Conservation (phyloP, 2,113 vertebrate genomes). For the Danio rerio region GRCz12tu NC_133183.1:36619001-36619500, state of each 20-base stretch:
- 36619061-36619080: too few species aligned
- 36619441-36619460: neutral
- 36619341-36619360: neutral
- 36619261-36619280: neutral
- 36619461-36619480: neutral
- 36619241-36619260: neutral
- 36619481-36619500: neutral
- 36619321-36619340: too few species aligned
- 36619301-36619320: slow-evolving; percentile 1
- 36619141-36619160: slow-evolving; percentile 1
- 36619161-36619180: neutral
- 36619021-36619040: too few species aligned
- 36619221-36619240: neutral
- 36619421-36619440: too few species aligned
- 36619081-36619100: neutral
- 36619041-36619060: too few species aligned
- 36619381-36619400: too few species aligned
- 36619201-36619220: neutral
- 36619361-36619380: neutral
- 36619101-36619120: neutral
- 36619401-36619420: too few species aligned
- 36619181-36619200: neutral
- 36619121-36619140: neutral
- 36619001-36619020: too few species aligned
- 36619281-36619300: slow-evolving; percentile 3